Evolutionary conservation across 1,140 invertebrate genomes (phyloP).

Genomic region (Caenorhabditis inopinata): DNA sequence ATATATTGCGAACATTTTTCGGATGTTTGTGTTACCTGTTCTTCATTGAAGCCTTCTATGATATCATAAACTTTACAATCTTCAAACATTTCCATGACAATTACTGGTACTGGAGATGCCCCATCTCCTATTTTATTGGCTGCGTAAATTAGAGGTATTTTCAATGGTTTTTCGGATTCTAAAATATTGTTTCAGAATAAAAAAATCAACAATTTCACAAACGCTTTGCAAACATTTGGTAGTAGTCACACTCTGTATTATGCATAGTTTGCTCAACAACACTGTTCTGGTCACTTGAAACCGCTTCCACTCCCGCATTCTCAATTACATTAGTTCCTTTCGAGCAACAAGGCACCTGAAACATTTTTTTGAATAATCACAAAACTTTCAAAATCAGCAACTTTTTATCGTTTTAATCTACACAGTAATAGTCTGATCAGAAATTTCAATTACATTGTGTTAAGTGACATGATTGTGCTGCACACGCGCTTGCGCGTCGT

Average conservation of each 20-base stretch:
- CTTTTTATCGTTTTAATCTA: too few species aligned
- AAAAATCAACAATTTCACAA: background rate
- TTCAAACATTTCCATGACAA: constrained; percentile 33
- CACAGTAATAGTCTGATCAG: too few species aligned
- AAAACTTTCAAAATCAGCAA: too few species aligned
- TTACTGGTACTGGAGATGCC: background rate
- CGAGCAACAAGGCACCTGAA: background rate
- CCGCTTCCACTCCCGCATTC: background rate
- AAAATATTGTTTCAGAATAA: background rate
- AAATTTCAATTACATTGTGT: too few species aligned
- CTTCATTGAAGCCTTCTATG: constrained; percentile 24
- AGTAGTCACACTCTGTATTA: constrained; percentile 24
- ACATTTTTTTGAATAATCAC: background rate
- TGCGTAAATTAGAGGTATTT: background rate
- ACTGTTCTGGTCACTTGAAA: background rate
- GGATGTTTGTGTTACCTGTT: background rate
- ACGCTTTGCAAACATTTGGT: background rate
- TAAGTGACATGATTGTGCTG: too few species aligned
- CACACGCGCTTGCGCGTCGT: too few species aligned
- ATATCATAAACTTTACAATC: constrained; percentile 17
- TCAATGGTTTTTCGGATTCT: background rate
- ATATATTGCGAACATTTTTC: background rate
- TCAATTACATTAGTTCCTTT: constrained; percentile 6
- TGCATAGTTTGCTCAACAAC: background rate
- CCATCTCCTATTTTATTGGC: background rate